Conservation (phyloP, 2,797 vertebrate species). For the Ptychobarbus kaznakovi region DNA sequence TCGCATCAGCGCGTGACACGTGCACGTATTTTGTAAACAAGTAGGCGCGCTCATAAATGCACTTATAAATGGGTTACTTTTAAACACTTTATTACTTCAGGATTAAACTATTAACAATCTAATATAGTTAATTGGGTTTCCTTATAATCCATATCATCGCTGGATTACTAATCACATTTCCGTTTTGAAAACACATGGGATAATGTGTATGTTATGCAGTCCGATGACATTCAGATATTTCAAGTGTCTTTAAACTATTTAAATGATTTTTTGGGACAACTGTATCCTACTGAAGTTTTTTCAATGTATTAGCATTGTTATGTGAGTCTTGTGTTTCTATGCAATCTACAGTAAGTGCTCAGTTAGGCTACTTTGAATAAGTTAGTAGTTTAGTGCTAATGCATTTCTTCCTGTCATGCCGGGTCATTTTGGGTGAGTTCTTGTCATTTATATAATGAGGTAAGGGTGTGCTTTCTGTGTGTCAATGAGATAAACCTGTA, state of each 20-base stretch:
- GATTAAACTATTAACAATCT: not conserved
- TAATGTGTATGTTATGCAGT: too few relatives aligned
- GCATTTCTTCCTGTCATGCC: too few relatives aligned
- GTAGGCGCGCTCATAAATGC: not conserved
- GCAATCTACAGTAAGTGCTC: not conserved
- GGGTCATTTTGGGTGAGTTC: not conserved
- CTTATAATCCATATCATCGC: not conserved
- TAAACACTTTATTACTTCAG: not conserved
- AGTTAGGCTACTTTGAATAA: not conserved
- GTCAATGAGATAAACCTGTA: not conserved
- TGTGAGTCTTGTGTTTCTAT: not conserved
- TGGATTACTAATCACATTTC: not conserved
- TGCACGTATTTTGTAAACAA: constrained; percentile 41
- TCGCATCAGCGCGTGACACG: not conserved
- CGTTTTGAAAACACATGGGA: not conserved
- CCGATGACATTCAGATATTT: too few relatives aligned
- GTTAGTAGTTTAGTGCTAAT: not conserved
- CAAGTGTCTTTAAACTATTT: not conserved
- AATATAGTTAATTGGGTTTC: not conserved
- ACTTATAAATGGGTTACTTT: not conserved
- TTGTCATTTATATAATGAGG: not conserved
- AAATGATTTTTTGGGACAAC: not conserved
- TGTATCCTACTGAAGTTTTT: not conserved
- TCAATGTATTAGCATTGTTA: not conserved
- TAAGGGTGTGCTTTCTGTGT: not conserved